Base-by-base conservation (phyloP, 2,797 vertebrate species). In the Epinephelus coioides region DNA sequence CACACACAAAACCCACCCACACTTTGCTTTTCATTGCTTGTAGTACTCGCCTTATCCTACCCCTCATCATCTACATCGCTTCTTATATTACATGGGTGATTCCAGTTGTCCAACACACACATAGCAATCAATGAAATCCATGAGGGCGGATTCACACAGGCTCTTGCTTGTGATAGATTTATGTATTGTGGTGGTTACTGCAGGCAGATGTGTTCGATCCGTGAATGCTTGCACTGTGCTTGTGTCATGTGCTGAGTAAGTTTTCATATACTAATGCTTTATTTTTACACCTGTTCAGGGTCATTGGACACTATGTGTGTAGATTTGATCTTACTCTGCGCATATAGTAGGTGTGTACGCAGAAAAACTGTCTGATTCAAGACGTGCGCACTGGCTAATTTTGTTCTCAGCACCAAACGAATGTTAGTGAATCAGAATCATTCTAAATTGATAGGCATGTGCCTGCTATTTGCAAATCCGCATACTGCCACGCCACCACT, bases 111-210 rank as follows among this genome's bases (percentile, higher is more conserved):
- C 66, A 73, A 62, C 79, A 81, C 65, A 76, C 27, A 75, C 73
- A 23, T 65, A 76, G 40, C 60, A 84, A 83, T 87, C 76, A 84
- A 70, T 86, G 51, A 74, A 73, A 79, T 64, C 60, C 50, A 49
- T 47, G 53, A 69, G 27, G 43, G 25, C 1, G 2, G 27, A 53
- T 64, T 85, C 53, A 81, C 51, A 66, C 23, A 43, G 62, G 59
- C 27, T 57, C 21, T 46, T 44, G 11, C 56, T 53, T 46, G 11
- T 69, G 63, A 75, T 75, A 81, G 47, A 76, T 89, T 68, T 73
- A 79, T 69, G 50, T 53, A 44, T 66, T 64, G 55, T 83, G 21
- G 38, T 60, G 34, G 27, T 74, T 73, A 60, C 15, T 50, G 27
- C 19, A 78, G 61, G 77, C 46, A 27, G 38, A 76, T 60, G 6